Conservation (phyloP, 2,888 invertebrate species). For the Drosophila histrio region DNA sequence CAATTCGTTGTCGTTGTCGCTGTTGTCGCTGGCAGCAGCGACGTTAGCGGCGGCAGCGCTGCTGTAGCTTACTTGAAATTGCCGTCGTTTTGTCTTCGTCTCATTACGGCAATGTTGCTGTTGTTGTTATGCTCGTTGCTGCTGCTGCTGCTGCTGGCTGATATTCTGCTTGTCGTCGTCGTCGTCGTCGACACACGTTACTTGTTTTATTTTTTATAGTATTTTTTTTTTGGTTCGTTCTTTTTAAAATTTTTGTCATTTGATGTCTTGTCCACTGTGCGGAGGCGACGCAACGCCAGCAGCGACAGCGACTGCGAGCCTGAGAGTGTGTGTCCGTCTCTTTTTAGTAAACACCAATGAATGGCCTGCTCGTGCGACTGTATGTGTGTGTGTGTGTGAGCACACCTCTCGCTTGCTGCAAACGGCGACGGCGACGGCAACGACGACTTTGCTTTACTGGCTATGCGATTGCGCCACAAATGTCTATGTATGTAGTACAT, state of each 20-base stretch:
- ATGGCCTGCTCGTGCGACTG: conserved; percentile 43
- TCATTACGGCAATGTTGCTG: conserved; percentile 39
- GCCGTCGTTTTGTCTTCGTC: conserved; percentile 59
- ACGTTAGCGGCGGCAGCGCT: conserved; percentile 40
- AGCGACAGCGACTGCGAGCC: conserved; percentile 24
- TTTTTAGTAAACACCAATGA: conserved; percentile 67
- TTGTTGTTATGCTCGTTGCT: conserved; percentile 10
- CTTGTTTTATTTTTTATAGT: conserved; percentile 23
- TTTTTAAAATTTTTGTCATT: conserved; percentile 77
- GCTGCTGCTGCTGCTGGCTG: conserved; percentile 5
- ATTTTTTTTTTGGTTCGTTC: conserved; percentile 50
- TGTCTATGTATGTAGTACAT: conserved; percentile 30
- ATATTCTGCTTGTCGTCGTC: conserved; percentile 17
- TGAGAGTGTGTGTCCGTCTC: conserved; percentile 68
- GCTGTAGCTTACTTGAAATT: conserved; percentile 48
- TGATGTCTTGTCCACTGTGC: conserved; percentile 70
- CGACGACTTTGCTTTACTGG: conserved; percentile 34
- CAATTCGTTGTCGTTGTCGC: conserved; percentile 66
- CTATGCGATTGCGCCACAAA: conserved; percentile 59
- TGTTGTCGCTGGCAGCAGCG: conserved; percentile 41
- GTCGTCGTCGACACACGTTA: conserved; percentile 51
- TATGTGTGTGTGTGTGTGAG: conserved; percentile 36
- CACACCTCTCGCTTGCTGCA: conserved; percentile 20
- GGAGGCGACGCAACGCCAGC: conserved; percentile 26
- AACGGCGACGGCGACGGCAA: conserved; percentile 4